phyloP scores from a whole-genome alignment of 2,797 vertebrate species.

The Alouatta caraya region DNA sequence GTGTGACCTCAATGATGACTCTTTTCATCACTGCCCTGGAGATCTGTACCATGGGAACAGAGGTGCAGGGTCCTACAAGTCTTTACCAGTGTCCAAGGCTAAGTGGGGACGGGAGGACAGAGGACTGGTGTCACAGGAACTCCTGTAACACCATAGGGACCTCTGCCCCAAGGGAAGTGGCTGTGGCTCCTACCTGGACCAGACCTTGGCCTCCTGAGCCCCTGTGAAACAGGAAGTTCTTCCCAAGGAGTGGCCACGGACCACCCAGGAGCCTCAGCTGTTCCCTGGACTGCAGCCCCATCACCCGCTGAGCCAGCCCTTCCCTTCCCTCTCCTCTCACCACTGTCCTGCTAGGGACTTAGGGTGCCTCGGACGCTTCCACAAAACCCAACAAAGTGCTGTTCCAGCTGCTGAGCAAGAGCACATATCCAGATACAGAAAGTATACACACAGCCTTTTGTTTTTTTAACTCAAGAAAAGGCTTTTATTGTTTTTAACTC shows the following conservation, averaged over 20 bases:
- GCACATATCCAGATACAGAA: not conserved
- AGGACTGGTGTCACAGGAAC: not conserved
- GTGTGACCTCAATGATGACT: not conserved
- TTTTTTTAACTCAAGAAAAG: constrained; percentile 62
- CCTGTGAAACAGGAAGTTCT: not conserved
- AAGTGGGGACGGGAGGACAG: not conserved
- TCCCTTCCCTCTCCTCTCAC: not conserved
- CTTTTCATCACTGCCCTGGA: not conserved
- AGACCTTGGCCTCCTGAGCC: not conserved
- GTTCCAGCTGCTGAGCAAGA: not conserved
- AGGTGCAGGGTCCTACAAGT: too few relatives aligned
- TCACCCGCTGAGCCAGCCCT: not conserved
- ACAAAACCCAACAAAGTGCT: not conserved
- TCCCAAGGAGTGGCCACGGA: not conserved
- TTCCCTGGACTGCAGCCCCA: not conserved
- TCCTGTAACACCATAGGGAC: not conserved
- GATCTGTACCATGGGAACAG: not conserved
- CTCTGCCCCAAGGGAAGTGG: not conserved
- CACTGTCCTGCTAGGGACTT: not conserved
- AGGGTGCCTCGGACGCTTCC: not conserved
- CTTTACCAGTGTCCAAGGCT: not conserved
- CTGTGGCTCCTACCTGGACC: not conserved
- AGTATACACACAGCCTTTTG: not conserved
- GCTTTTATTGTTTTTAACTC: constrained; percentile 76
- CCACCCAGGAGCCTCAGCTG: not conserved